Evolutionary conservation across 2,113 vertebrate genomes (phyloP).

Genomic region (Muscicapa adusta): DNA sequence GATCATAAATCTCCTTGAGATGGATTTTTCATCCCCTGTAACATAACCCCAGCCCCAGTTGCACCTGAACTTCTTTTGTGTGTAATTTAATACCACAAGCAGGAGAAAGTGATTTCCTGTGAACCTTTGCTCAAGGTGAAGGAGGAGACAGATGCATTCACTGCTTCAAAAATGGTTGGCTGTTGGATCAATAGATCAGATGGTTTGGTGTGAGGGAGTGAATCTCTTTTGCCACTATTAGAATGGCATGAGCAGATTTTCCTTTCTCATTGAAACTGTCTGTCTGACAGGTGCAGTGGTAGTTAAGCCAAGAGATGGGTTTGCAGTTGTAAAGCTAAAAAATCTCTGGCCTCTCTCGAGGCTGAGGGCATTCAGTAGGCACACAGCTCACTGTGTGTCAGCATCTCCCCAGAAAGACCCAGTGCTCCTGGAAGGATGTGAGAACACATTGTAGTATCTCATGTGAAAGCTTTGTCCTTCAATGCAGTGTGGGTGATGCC

Average conservation of each 20-base stretch:
- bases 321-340: neutral
- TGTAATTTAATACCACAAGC: neutral
- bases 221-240: neutral
- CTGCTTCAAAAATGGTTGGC: neutral
- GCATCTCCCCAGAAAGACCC: neutral
- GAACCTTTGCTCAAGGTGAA: neutral
- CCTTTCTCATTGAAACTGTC: neutral
- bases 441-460: neutral
- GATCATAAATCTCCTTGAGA: neutral
- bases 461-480: neutral
- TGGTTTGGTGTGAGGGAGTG: neutral
- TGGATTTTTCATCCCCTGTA: neutral
- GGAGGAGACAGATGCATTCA: neutral
- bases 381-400: neutral
- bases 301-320: neutral
- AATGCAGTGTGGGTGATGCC: neutral
- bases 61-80: neutral
- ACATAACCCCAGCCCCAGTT: neutral
- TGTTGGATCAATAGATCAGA: neutral
- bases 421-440: neutral
- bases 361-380: neutral
- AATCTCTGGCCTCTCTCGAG: fast-evolving
- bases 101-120: neutral
- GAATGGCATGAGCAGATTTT: neutral
- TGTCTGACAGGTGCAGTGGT: neutral